Conservation (phyloP, 2,888 invertebrate species). For the Prenolepis imparis region DNA sequence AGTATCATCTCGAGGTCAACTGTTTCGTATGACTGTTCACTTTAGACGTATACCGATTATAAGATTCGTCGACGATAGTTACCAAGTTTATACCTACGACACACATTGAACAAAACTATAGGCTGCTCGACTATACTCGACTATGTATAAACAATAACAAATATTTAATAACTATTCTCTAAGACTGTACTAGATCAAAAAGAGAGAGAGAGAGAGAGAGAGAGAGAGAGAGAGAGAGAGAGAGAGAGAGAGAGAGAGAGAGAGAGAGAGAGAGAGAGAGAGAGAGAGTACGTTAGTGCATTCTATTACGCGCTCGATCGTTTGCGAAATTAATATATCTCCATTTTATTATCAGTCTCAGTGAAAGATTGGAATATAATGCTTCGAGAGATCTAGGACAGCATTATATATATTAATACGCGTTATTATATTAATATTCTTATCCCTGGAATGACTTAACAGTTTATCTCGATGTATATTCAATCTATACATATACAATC, state of each 20-base stretch:
- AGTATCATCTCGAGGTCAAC: constrained; percentile 70
- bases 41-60: constrained; percentile 75
- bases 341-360: constrained; percentile 10
- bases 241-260: constrained; percentile 27
- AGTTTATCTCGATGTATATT: constrained; percentile 27
- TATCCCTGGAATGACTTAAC: background rate
- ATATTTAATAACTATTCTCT: constrained; percentile 78
- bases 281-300: constrained; percentile 58
- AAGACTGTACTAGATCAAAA: constrained; percentile 82
- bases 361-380: background rate
- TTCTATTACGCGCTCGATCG: constrained; percentile 65
- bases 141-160: constrained; percentile 69
- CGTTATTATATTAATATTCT: constrained; percentile 8
- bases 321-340: constrained; percentile 56
- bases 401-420: background rate
- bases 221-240: background rate
- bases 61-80: constrained; percentile 78
- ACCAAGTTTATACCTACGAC: constrained; percentile 76
- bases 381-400: background rate
- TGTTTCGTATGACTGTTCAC: constrained; percentile 74
- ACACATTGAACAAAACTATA: constrained; percentile 69
- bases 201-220: constrained; percentile 16
- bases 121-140: constrained; percentile 66
- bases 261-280: background rate
- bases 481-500: background rate